Percentiles rank a stretch among this genome's conserved stretches.
These are phyloP conservation scores for Ochotona princeps DNA, from an alignment of 2,113 vertebrate species.

Conservation along the genomic window DNA sequence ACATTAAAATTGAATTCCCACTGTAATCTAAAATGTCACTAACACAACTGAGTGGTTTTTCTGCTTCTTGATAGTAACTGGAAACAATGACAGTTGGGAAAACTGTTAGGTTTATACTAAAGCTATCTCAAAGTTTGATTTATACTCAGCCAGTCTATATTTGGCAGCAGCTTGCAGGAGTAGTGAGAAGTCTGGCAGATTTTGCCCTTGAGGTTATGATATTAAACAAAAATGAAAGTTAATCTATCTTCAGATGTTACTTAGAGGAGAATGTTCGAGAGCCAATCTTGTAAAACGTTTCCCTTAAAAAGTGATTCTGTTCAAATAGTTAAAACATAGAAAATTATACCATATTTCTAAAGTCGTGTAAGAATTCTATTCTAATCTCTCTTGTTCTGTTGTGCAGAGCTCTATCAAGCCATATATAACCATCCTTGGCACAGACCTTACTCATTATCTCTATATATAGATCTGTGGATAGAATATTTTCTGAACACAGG, in stretches of 20 bases:
- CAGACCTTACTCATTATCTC: conserved; percentile 60
- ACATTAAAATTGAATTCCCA: too few species aligned
- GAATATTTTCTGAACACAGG: conserved; percentile 57
- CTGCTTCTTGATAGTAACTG: conserved; percentile 36
- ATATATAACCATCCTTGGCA: conserved; percentile 34
- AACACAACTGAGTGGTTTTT: conserved; percentile 61
- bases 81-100: conserved; percentile 52
- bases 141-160: conserved; percentile 33
- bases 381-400: conserved; percentile 27
- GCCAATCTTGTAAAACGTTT: conserved; percentile 44
- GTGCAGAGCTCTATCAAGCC: conserved; percentile 50
- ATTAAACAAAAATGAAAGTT: conserved; percentile 73
- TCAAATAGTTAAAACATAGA: conserved; percentile 66
- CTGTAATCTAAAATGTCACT: conserved; percentile 63
- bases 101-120: conserved; percentile 39
- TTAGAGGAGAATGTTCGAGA: conserved; percentile 59
- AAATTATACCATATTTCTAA: conserved; percentile 24
- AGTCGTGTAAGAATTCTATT: conserved; percentile 39
- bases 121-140: conserved; percentile 64
- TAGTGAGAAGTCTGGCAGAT: conserved; percentile 48
- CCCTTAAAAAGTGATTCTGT: conserved; percentile 67
- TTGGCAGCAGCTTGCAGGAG: conserved; percentile 27
- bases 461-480: conserved; percentile 69
- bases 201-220: conserved; percentile 69
- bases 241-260: conserved; percentile 60